phyloP scores from a whole-genome alignment of 2,797 vertebrate species.

The Sebastes variabilis region DNA sequence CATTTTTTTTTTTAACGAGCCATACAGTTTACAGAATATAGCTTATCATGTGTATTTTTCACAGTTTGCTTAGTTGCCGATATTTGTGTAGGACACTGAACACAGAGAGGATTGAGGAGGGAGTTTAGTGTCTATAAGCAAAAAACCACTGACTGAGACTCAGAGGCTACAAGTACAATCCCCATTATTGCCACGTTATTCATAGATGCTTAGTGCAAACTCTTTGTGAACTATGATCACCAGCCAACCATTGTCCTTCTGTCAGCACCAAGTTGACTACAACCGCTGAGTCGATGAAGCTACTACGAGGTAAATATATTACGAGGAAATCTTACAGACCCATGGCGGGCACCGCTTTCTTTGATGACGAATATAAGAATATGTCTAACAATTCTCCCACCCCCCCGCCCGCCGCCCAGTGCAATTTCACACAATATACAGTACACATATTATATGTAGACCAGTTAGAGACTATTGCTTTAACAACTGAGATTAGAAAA shows the following conservation, averaged over 20 bases:
- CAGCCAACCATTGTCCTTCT: slow-evolving; percentile 51
- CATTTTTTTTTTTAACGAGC: neutral
- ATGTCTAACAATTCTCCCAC: slow-evolving; percentile 57
- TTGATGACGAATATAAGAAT: slow-evolving; percentile 68
- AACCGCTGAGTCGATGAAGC: slow-evolving; percentile 62
- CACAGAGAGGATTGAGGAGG: slow-evolving; percentile 22
- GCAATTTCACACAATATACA: slow-evolving; percentile 80
- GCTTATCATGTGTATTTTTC: slow-evolving; percentile 56
- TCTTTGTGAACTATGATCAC: slow-evolving; percentile 53
- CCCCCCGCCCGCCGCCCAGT: slow-evolving; percentile 44
- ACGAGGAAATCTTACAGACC: slow-evolving; percentile 53
- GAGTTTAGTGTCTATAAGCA: slow-evolving; percentile 41
- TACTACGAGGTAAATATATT: slow-evolving; percentile 75
- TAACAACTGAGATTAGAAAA: slow-evolving; percentile 69
- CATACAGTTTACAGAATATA: slow-evolving; percentile 23
- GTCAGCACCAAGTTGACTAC: slow-evolving; percentile 63
- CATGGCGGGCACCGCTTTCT: slow-evolving; percentile 17
- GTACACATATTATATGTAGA: slow-evolving; percentile 73
- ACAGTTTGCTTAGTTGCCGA: slow-evolving; percentile 60
- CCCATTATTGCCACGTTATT: slow-evolving; percentile 65
- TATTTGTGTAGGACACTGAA: slow-evolving; percentile 22
- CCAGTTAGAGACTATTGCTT: slow-evolving; percentile 76
- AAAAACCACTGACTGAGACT: slow-evolving; percentile 27
- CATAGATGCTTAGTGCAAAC: slow-evolving; percentile 71
- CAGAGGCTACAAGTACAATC: slow-evolving; percentile 15